Conservation (phyloP, 2,888 invertebrate species). For the Pterostichus niger region DNA sequence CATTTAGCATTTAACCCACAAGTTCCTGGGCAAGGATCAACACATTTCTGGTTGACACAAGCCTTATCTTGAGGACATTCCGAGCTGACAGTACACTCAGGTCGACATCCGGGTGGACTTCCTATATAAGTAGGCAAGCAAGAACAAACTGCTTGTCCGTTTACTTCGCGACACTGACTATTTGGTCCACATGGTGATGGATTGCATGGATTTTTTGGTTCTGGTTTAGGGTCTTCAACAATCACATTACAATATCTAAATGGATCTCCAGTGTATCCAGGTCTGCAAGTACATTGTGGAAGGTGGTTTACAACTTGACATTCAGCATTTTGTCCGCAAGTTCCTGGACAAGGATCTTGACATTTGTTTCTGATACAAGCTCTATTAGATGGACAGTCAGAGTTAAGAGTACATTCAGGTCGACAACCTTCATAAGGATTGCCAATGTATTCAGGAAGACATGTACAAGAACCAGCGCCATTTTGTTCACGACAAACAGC, state of each 20-base stretch:
- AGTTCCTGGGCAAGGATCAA: conserved; percentile 89
- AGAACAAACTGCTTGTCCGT: conserved; percentile 87
- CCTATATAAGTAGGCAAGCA: conserved; percentile 87
- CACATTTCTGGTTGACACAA: conserved; percentile 90
- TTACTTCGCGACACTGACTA: conserved; percentile 86
- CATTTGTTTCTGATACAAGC: conserved; percentile 85
- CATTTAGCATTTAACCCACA: conserved; percentile 89
- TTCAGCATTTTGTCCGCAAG: conserved; percentile 83
- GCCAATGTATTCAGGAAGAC: conserved; percentile 81
- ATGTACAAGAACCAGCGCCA: conserved; percentile 79
- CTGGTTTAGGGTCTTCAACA: conserved; percentile 72
- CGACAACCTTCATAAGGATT: conserved; percentile 83
- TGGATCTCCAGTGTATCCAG: conserved; percentile 84
- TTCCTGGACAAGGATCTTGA: conserved; percentile 82
- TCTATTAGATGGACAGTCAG: conserved; percentile 83
- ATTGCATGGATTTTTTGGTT: conserved; percentile 82
- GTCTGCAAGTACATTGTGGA: conserved; percentile 81
- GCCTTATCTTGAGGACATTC: conserved; percentile 90
- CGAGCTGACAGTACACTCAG: conserved; percentile 90
- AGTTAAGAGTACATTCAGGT: conserved; percentile 83
- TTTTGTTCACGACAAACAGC: conserved; percentile 80
- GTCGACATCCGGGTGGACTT: conserved; percentile 89
- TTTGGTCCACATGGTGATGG: conserved; percentile 91
- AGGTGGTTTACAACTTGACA: conserved; percentile 84
- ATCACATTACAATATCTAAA: conserved; percentile 77